These are phyloP conservation scores for Atta cephalotes DNA, from an alignment of 1,140 invertebrate species.

Conservation along the genomic window DNA sequence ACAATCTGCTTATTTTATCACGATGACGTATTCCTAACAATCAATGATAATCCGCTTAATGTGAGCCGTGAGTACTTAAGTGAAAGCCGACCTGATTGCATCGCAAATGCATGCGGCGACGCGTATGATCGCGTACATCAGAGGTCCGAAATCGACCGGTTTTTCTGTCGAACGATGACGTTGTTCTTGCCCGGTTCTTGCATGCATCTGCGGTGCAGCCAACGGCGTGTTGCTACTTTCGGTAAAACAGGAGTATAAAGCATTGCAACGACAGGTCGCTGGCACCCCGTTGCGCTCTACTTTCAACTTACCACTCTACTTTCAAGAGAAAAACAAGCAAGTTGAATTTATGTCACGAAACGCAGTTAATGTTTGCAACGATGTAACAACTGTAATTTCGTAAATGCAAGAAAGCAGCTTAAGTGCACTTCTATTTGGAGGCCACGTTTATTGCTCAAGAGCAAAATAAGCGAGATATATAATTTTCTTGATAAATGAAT, in stretches of 20 bases:
- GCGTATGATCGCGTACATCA: background rate
- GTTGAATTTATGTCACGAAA: constrained; percentile 16
- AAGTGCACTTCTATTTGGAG: background rate
- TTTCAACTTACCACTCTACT: constrained; percentile 24
- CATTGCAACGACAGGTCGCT: constrained; percentile 10
- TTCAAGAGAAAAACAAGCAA: constrained; percentile 17
- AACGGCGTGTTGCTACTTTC: background rate
- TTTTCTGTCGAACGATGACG: constrained; percentile 15
- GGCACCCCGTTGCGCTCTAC: constrained; percentile 10
- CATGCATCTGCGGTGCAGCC: background rate
- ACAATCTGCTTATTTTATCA: background rate
- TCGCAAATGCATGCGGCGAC: constrained; percentile 10
- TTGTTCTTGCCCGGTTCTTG: background rate
- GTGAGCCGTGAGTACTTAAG: constrained; percentile 63
- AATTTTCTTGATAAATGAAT: background rate
- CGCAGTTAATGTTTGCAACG: background rate
- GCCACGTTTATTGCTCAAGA: background rate
- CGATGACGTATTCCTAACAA: background rate
- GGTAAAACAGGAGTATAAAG: constrained; percentile 19
- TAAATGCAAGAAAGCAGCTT: constrained; percentile 29
- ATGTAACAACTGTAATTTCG: constrained; percentile 19
- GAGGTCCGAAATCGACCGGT: constrained; percentile 9
- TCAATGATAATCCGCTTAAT: constrained; percentile 52
- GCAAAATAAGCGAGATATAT: background rate
- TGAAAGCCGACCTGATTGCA: constrained; percentile 68